Evolutionary conservation across 2,888 invertebrate species (phyloP).

Genomic region (Serripes groenlandicus): DNA sequence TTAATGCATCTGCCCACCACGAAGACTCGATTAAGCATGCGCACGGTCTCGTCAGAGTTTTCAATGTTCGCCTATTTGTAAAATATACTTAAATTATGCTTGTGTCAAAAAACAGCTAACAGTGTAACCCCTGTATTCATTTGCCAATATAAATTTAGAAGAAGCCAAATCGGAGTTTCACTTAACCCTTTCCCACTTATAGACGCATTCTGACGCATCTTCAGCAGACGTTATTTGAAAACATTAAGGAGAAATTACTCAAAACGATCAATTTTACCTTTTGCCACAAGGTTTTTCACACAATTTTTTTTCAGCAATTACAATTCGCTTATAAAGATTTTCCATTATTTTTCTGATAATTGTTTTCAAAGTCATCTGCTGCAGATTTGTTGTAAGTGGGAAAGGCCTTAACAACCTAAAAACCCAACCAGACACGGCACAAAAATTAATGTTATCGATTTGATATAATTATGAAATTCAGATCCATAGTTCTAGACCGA

Average conservation of each 20-base stretch:
- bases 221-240: background rate
- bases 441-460: constrained; percentile 4
- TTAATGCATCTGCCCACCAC: too few relatives aligned
- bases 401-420: background rate
- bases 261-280: background rate
- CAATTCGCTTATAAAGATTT: background rate
- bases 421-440: background rate
- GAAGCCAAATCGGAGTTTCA: too few relatives aligned
- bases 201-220: background rate
- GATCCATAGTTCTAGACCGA: background rate
- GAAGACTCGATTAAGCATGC: too few relatives aligned
- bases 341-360: background rate
- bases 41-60: too few relatives aligned
- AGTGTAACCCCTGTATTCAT: too few relatives aligned
- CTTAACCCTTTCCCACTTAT: background rate
- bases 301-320: background rate
- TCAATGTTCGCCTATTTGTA: too few relatives aligned
- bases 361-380: too few relatives aligned
- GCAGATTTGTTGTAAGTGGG: background rate
- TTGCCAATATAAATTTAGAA: too few relatives aligned
- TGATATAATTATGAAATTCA: background rate
- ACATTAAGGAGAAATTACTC: background rate
- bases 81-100: too few relatives aligned
- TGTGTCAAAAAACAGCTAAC: too few relatives aligned
- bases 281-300: background rate